Base-by-base conservation (phyloP, 2,888 invertebrate species). In the Dolomedes plantarius region DNA sequence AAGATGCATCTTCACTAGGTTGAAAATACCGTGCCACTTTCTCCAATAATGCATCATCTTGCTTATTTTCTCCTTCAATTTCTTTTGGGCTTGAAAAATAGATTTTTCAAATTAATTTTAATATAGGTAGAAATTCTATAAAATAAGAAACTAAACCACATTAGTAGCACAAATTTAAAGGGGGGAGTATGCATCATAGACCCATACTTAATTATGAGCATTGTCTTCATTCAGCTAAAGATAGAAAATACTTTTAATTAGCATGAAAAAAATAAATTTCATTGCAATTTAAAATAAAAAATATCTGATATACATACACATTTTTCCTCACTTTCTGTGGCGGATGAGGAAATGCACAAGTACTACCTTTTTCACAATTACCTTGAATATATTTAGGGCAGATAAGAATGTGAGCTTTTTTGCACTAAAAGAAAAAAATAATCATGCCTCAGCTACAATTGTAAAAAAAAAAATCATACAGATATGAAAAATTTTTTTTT, bases 381-480 rank as follows among this genome's bases (percentile, higher is more conserved):
- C 88, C 88, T 56, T 72, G 74, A 1, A 83, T 32, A 65, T 76
- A 88, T 6, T 75, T 27, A 9, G 79, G 81, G 32, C 88, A 88
- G 11, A 81, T 62, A 19, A 88, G 50, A n/a, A 78, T 64, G 46
- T 87, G 81, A 11, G 81, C 75, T 50, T 88, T 81, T 19, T 81
- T 69, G 36, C 88, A 88, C 88, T 88, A 36, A 36, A 79, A 69
- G 65, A 28, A 29, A 71, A 46, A 19, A 16, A n/a, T n/a, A n/a
- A n/a, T n/a, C n/a, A n/a, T n/a, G n/a, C n/a, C n/a, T n/a, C n/a
- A n/a, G n/a, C n/a, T n/a, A n/a, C n/a, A n/a, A n/a, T n/a, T n/a
- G n/a, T n/a, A n/a, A n/a, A n/a, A n/a, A n/a, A n/a, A n/a, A n/a
- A n/a, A n/a, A n/a, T n/a, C n/a, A n/a, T n/a, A n/a, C n/a, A n/a